Evolutionary conservation across 64 coral and sea anemone genomes (phyloP).

Genomic region (Dendronephthya gigantea): DNA sequence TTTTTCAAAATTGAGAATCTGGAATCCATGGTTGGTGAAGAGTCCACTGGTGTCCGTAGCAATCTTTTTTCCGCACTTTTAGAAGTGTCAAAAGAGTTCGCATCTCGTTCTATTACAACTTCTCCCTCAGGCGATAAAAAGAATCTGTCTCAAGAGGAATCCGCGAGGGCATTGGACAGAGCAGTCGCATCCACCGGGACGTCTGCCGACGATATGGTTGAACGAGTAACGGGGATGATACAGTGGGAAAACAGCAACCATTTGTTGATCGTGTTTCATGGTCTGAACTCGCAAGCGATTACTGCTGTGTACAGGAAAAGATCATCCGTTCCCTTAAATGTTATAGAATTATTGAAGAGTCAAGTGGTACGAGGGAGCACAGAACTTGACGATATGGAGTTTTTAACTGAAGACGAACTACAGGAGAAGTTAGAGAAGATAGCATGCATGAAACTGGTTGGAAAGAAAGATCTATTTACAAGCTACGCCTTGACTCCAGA

Average conservation of each 20-base stretch:
- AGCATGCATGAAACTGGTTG: not conserved
- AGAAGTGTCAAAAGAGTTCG: conserved; percentile 60
- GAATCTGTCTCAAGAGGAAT: conserved; percentile 32
- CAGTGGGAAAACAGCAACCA: conserved; percentile 48
- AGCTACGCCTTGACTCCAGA: conserved; percentile 75
- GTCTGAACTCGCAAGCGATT: conserved; percentile 33
- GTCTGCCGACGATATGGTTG: conserved; percentile 23
- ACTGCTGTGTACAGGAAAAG: conserved; percentile 30
- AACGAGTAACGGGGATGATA: conserved; percentile 33
- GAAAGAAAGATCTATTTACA: not conserved
- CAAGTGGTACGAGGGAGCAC: not conserved
- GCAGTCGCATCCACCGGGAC: not conserved
- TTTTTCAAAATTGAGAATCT: conserved; percentile 54
- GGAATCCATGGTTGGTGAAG: conserved; percentile 37
- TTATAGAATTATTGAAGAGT: not conserved
- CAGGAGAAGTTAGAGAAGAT: not conserved
- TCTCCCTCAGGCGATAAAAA: not conserved
- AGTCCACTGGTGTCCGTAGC: conserved; percentile 35
- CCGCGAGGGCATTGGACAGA: conserved; percentile 39
- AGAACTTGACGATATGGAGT: not conserved
- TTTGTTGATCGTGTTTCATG: conserved; percentile 38
- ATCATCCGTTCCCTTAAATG: conserved; percentile 5
- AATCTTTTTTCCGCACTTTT: conserved; percentile 66
- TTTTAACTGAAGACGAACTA: not conserved
- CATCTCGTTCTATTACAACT: conserved; percentile 41